Evolutionary conservation across 2,113 vertebrate species (phyloP).

Genomic region (Dolichotis patagonum): DNA sequence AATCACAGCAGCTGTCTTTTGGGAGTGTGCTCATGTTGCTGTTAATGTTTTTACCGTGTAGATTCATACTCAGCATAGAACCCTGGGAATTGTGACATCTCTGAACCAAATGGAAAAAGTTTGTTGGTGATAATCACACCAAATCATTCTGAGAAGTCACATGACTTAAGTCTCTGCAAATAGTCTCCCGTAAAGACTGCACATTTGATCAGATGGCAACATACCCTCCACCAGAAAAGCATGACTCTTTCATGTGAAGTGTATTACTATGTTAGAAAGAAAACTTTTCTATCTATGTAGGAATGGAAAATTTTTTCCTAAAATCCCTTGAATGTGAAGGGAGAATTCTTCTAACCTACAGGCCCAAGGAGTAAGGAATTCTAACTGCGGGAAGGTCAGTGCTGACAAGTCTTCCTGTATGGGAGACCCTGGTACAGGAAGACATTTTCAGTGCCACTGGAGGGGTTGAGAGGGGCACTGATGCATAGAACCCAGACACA

Average conservation of each 20-base stretch:
- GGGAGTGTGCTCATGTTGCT: not conserved
- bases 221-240: slow-evolving; percentile 65
- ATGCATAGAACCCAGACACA: slow-evolving; percentile 82
- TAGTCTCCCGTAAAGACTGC: slow-evolving; percentile 69
- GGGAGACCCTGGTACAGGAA: slow-evolving; percentile 47
- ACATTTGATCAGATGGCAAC: slow-evolving; percentile 54
- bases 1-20: slow-evolving; percentile 1
- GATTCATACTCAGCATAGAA: not conserved
- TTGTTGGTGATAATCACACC: not conserved
- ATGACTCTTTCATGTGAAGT: not conserved
- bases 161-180: slow-evolving; percentile 48
- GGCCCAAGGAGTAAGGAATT: slow-evolving; percentile 52
- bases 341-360: slow-evolving; percentile 80
- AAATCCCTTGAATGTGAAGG: slow-evolving; percentile 80
- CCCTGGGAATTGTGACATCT: not conserved
- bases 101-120: not conserved
- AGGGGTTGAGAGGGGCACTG: slow-evolving; percentile 82
- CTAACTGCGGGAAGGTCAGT: slow-evolving; percentile 75
- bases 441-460: slow-evolving; percentile 73
- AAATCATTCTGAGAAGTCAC: fast-evolving
- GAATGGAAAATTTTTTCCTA: slow-evolving; percentile 73
- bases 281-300: not conserved
- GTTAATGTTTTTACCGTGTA: not conserved
- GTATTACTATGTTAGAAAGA: slow-evolving; percentile 19
- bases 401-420: slow-evolving; percentile 70